Base-by-base conservation (phyloP, 2,797 vertebrate species). In the Pangasius sanitwongsei region DNA sequence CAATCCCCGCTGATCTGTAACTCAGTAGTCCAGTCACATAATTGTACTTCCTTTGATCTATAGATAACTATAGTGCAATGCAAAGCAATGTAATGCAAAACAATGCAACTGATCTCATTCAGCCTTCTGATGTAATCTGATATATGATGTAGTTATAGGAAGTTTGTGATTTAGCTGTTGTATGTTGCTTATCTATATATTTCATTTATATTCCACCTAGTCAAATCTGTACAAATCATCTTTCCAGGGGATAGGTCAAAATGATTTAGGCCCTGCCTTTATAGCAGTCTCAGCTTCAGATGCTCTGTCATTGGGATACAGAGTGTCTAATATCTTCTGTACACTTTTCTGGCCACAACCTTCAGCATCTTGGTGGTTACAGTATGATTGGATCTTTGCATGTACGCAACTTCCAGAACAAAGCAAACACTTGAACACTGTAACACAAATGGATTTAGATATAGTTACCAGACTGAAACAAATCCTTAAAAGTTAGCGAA, bases 21-120 rank as follows among this genome's bases (percentile, higher is more conserved):
- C 41, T 86, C 78, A 41, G 15, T 50, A 86, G 63, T 31, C 83
- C 53, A 65, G 78, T 72, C 44, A 80, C 67, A 74, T 75, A 50
- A 86, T 59, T 37, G 50, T 25, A 25, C 53, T 57, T 81, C 77
- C 65, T 85, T 85, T 85, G 83, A 69, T 85, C 65, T 65, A 57
- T 12, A 50, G 37, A 86, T 8, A 65, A 31, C 63, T 50, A 6
- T 11, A 84, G 8, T 31, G 59, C 82, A 65, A 65, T 13, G 34
- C 80, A 25, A 23, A 34, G 50, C 50, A 59, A 81, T 23, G 18
- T 25, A 57, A 44, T 23, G 31, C 31, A 25, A 37, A 44, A 50
- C 63, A 37, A 41, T 41, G n/a, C 31, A 37, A 23, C 55, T 37
- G 67, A 83, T 83, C 67, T 25, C 15, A 16, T 50, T 50, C 1